Evolutionary conservation across 2,888 invertebrate species (phyloP), one percentile per base, ranked within the genome.

Genomic region (Scaptomyza tumidula): DNA sequence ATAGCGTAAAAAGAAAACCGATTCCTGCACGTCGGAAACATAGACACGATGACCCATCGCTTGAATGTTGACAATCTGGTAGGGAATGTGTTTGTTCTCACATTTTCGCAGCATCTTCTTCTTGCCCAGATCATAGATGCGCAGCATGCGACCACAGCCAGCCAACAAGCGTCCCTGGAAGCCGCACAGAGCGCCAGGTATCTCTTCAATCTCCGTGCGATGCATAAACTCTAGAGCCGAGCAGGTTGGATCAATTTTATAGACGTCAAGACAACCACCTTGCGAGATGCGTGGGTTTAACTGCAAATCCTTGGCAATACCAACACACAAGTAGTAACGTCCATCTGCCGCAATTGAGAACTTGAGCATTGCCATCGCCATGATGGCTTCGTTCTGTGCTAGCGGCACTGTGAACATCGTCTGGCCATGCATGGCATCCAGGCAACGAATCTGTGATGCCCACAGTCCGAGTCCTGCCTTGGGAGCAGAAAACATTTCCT

Each of bases 71-170:
- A 97, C 96, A 76, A 99, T 97, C 75, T 96, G 95, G 91, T 99
- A 98, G 13, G 99, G 99, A 92, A 99, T 96, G 93, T 99, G 98
- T 95, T 94, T 92, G 88, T 99, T 99, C 93, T 99, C 99, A 93
- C 99, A 99, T 93, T 99, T 99, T 56, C 99, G 94, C 48, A 99
- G 92, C 62, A 99, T 93, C 92, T 99, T 99, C 92, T 99, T 97
- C 72, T 97, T 98, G 63, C 99, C 99, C 88, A 99, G 94, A 90
- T 99, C 99, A 91, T 99, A 99, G 39, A 99, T 94, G 56, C 99
- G 93, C 27, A 99, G 93, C 94, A 97, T 96, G 69, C 96, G 95
- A 0, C 99, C 99, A 13, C 99, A 97, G 0, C 99, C 99, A 0
- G 98, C 97, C 29, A 99, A 91, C 0, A 98, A 94, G 71, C 97